These are phyloP conservation scores for Caerostris darwini DNA, from an alignment of 1,140 invertebrate genomes.

Conservation along the genomic window DNA sequence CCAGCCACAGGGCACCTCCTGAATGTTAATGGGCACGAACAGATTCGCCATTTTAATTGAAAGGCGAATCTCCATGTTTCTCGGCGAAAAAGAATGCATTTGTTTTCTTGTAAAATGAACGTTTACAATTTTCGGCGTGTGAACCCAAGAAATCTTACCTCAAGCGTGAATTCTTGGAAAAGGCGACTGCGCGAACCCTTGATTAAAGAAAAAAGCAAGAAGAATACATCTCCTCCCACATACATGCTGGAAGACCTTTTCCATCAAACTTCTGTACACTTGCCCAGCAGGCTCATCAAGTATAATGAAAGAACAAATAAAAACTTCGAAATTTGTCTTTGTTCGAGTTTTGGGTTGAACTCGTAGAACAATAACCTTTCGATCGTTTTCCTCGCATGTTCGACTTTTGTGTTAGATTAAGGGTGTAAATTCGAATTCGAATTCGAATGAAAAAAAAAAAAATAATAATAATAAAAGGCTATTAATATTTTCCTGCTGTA, in stretches of 20 bases:
- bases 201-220: neutral
- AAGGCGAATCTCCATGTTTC: too few relatives aligned
- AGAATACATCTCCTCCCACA: neutral
- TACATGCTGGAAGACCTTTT: neutral
- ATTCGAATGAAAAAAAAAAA: too few relatives aligned
- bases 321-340: neutral
- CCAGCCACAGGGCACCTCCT: too few relatives aligned
- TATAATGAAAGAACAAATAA: neutral
- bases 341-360: neutral
- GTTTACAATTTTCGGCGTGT: neutral
- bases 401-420: neutral
- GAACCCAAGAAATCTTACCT: neutral
- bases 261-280: neutral
- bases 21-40: too few relatives aligned
- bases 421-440: too few relatives aligned
- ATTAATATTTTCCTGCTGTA: too few relatives aligned
- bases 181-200: neutral
- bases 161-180: neutral
- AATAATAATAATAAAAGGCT: too few relatives aligned
- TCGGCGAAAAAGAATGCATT: too few relatives aligned
- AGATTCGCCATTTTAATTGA: too few relatives aligned
- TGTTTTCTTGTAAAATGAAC: too few relatives aligned
- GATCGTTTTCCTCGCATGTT: neutral
- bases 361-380: neutral
- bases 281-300: neutral